A percentile compares a stretch with the other conserved stretches of the same genome.
These are phyloP conservation scores for Anguilla marmorata DNA, from an alignment of 2,797 vertebrate species.

Conservation along the genomic window DNA sequence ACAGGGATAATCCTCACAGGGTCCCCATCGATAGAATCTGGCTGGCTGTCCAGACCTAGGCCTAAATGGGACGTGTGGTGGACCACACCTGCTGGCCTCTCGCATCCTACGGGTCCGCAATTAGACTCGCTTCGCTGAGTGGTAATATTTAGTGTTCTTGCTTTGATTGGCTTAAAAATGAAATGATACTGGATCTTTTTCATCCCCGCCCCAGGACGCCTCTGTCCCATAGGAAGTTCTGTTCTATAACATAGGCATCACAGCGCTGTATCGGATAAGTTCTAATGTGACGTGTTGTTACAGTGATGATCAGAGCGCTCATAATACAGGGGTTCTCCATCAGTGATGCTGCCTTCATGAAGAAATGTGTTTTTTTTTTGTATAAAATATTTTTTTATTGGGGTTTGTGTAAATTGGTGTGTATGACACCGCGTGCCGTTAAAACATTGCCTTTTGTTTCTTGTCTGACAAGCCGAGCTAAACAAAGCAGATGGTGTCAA, in stretches of 20 bases:
- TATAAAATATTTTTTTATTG: neutral
- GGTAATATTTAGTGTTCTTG: neutral
- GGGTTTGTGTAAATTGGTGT: neutral
- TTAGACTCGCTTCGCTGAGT: neutral
- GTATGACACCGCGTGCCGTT: neutral
- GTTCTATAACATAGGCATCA: neutral
- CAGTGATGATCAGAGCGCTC: neutral
- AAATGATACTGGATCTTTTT: neutral
- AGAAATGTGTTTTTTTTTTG: neutral
- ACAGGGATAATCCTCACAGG: conserved; percentile 9
- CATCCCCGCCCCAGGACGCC: neutral
- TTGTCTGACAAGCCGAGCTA: neutral
- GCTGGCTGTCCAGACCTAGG: neutral
- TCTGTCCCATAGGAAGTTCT: neutral
- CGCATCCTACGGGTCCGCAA: neutral
- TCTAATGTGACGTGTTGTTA: neutral
- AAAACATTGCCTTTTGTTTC: neutral
- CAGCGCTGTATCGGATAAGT: neutral
- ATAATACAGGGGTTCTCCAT: neutral
- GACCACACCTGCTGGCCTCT: neutral
- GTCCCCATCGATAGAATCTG: neutral
- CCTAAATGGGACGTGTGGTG: neutral
- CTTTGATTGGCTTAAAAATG: neutral
- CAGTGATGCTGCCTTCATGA: neutral
- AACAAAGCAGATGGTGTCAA: neutral